A percentile compares a stretch with the other conserved stretches of the same genome.
These are phyloP conservation scores for Phrixothrix hirtus DNA, from an alignment of 2,888 invertebrate species.

Conservation along the genomic window DNA sequence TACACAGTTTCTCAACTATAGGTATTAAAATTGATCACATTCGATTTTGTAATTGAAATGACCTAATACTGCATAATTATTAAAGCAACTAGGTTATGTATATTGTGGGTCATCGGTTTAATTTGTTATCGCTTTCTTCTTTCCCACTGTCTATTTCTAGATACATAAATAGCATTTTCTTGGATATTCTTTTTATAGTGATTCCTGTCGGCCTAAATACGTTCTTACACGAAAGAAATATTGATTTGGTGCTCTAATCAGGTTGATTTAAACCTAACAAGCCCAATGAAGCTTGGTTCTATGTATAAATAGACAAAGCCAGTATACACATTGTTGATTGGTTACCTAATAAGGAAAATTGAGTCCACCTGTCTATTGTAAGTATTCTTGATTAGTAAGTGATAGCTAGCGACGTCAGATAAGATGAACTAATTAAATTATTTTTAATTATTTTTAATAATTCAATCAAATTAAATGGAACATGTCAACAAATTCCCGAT, in stretches of 20 bases:
- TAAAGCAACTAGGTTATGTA: too few species aligned
- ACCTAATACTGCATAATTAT: too few species aligned
- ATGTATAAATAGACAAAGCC: background rate
- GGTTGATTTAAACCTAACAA: constrained; percentile 9
- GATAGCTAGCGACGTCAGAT: too few species aligned
- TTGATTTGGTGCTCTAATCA: background rate
- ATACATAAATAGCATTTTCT: too few species aligned
- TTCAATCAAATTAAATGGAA: background rate
- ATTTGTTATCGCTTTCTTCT: too few species aligned
- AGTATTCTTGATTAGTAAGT: too few species aligned
- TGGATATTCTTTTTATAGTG: background rate
- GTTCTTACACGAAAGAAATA: background rate
- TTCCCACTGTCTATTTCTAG: too few species aligned
- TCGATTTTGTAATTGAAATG: too few species aligned
- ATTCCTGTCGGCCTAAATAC: background rate
- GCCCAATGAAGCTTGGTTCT: constrained; percentile 1
- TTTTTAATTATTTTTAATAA: background rate
- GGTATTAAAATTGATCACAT: too few species aligned
- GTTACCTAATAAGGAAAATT: constrained; percentile 1
- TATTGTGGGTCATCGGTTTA: too few species aligned
- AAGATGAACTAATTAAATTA: background rate
- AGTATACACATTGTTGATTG: constrained; percentile 1
- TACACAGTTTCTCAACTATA: too few species aligned
- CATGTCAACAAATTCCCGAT: too few species aligned
- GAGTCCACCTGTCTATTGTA: background rate